Evolutionary conservation across 1,140 invertebrate species (phyloP), one percentile per base, ranked within the genome.

Genomic region (Latrodectus geometricus): DNA sequence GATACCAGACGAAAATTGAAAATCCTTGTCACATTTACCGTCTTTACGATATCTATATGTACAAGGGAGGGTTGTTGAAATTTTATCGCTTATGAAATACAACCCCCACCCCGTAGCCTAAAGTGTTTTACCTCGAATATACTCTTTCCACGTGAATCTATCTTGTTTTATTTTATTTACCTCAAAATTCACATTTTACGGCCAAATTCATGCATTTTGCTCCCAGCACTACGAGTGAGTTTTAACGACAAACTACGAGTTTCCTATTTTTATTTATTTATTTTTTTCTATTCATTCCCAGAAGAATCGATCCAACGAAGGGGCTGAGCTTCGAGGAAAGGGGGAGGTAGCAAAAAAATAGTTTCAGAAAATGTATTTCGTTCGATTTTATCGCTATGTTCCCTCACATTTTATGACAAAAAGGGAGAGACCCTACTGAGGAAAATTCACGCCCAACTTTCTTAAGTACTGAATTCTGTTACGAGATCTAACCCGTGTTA

Each of bases 371-470:
- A 73, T 73, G 70, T 73, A 73, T 73, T 73, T 73, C 21, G 70
- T 73, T 73, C 70, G 70, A 73, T 73, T 73, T 73, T 73, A 73
- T 73, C 70, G 70, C 70, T 73, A 49, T 73, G 70, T 73, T 73
- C 70, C 54, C 23, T 35, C 35, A 73, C 70, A 73, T 73, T 73
- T 73, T 73, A 73, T 50, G 70, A 73, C 70, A 73, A 73, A 73
- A 61, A 73, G 70, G 35, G 70, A 73, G n/a, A 11, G 48, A 73
- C 12, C 8, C 11, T 61, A 61, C 17, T 14, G 17, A 17, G 54
- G 14, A 49, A 73, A 73, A 73, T 21, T 73, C 23, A 23, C 70
- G 15, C 23, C 70, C 8, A 73, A 73, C 12, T 73, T 73, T 73
- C 70, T 50, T 73, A 73, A 73, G 70, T 50, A 73, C 70, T 48